Base-by-base conservation (phyloP, 2,888 invertebrate genomes). In the Lingula anatina region DNA sequence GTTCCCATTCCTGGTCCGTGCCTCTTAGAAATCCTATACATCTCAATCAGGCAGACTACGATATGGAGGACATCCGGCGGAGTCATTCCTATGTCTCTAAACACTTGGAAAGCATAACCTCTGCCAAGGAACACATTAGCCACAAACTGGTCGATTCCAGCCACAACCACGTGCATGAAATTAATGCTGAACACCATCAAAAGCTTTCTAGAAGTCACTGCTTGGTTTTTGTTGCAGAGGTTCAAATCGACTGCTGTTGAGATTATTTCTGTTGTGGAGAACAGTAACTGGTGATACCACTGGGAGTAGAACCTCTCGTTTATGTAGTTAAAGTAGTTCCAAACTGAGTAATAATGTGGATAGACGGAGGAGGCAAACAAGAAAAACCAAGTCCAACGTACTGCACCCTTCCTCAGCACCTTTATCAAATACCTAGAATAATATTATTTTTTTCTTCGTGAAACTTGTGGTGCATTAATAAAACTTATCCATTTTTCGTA, bases 1-100 rank as follows among this genome's bases (percentile, higher is more conserved):
- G n/a, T n/a, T n/a, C n/a, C n/a, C n/a, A n/a, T n/a, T n/a, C n/a
- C n/a, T n/a, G n/a, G n/a, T n/a, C n/a, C 62, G 44, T 71, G 71
- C 5, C 51, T 53, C 28, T 58, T 57, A 0, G 75, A 69, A 52
- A 71, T 56, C 20, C 54, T 56, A 31, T 61, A 58, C 15, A 79
- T 55, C 54, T 75, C 75, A 51, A 68, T 64, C 3, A 72, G 37
- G 1, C 86, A 84, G 53, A 87, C 76, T 20, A 82, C 58, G 25
- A 86, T 78, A 64, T 73, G 73, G 5, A 71, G 51, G n/a, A 70
- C 24, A 51, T 75, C 75, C 1, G 74, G 73, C 4, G 70, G 53
- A 70, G 73, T 68, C 43, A 75, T 51, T 0, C 66, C 73, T 23
- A 73, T 52, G 47, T 75, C 66, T 18, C 75, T 57, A 1, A 61